These are phyloP conservation scores for Scaptomyza montana DNA, from an alignment of 1,140 invertebrate genomes.

Conservation along the genomic window DNA sequence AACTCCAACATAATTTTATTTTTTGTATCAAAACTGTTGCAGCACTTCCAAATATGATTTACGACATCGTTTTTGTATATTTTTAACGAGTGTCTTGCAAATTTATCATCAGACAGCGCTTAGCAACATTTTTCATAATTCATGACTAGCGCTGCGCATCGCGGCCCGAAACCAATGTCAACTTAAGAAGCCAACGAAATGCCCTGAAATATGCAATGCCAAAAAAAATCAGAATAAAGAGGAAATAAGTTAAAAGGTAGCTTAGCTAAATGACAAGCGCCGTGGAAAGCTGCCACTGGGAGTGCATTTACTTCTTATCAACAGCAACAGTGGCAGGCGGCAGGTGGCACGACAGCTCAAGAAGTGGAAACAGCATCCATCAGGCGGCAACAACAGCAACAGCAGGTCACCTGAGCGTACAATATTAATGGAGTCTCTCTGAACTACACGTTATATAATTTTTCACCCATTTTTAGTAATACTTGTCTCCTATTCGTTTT, in stretches of 20 bases:
- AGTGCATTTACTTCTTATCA: conserved; percentile 55
- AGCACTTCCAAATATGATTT: not conserved
- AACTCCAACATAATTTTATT: no score
- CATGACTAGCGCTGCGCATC: conserved; percentile 33
- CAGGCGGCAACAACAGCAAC: conserved; percentile 27
- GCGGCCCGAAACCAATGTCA: conserved; percentile 54
- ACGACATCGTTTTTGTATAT: not conserved
- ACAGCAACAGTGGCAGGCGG: conserved; percentile 19
- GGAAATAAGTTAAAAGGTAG: conserved; percentile 27
- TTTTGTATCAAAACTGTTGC: not conserved
- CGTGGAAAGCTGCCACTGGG: conserved; percentile 51
- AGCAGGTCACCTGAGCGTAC: conserved; percentile 50
- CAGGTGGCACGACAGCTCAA: conserved; percentile 29
- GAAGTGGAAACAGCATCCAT: conserved; percentile 41
- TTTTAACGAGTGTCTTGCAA: conserved; percentile 27
- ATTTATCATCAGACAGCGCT: conserved; percentile 35
- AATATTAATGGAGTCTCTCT: conserved; percentile 67
- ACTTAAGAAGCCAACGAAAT: conserved; percentile 38
- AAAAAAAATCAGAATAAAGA: conserved; percentile 1
- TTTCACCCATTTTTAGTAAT: conserved; percentile 4
- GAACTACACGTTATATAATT: conserved; percentile 32
- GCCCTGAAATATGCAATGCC: conserved; percentile 49
- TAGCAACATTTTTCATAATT: conserved; percentile 48
- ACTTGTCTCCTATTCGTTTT: conserved; percentile 4
- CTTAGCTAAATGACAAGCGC: conserved; percentile 46